A percentile compares a stretch with the other conserved stretches of the same genome.
phyloP scores from a whole-genome alignment of 2,797 vertebrate genomes.

The Trematomus bernacchii region DNA sequence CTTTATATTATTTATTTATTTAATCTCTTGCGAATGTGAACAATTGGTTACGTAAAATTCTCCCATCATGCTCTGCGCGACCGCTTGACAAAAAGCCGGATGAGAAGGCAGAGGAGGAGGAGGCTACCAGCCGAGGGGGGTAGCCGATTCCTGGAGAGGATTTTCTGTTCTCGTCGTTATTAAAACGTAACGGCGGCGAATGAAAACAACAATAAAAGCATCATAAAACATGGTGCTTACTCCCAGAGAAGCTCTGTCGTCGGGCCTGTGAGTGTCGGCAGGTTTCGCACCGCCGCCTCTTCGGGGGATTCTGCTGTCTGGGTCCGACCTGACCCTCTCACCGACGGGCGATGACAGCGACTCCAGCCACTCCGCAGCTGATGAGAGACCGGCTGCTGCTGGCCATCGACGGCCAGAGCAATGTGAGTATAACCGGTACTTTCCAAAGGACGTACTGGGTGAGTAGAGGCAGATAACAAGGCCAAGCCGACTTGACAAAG shows the following conservation, averaged over 20 bases:
- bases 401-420: slow-evolving; percentile 94
- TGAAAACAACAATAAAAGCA: slow-evolving; percentile 48
- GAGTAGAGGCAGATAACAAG: slow-evolving; percentile 9
- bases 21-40: not conserved
- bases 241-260: slow-evolving; percentile 12
- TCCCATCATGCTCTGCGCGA: slow-evolving; percentile 69
- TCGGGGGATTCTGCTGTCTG: slow-evolving; percentile 67
- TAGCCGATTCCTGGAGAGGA: slow-evolving; percentile 53
- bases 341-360: slow-evolving; percentile 94
- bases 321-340: slow-evolving; percentile 79
- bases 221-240: slow-evolving; percentile 60
- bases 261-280: slow-evolving; percentile 67
- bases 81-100: slow-evolving; percentile 70
- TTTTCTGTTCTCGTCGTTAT: not conserved
- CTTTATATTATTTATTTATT: too few species aligned
- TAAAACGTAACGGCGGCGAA: slow-evolving; percentile 19
- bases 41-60: slow-evolving; percentile 46
- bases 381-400: slow-evolving; percentile 96
- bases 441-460: not conserved
- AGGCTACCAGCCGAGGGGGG: slow-evolving; percentile 67
- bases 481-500: slow-evolving; percentile 23
- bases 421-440: slow-evolving; percentile 86
- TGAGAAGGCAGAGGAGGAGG: slow-evolving; percentile 59
- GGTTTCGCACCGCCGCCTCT: slow-evolving; percentile 62
- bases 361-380: slow-evolving; percentile 91